Evolutionary conservation across 2,888 invertebrate genomes (phyloP), one percentile per base, ranked within the genome.

Genomic region (Meandrusa payeni): DNA sequence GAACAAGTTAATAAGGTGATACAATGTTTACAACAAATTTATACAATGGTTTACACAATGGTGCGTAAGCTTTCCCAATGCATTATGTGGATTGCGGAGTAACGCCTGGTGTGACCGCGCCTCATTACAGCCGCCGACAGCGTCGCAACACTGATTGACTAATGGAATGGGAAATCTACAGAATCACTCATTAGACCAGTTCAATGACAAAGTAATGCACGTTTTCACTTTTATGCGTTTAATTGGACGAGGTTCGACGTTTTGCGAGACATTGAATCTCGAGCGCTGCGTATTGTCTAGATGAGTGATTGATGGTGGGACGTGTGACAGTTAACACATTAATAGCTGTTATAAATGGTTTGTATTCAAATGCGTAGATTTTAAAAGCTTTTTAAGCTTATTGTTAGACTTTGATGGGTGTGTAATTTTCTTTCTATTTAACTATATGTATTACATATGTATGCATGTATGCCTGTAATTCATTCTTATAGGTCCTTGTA

Each of bases 81-180:
- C 59, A 58, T 56, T 51, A 48, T 47, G 41, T 49, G 54, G 57
- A 60, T 56, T 55, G 52, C 48, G 45, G 36, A 23, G 52, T 71
- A 69, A 76, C 64, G 74, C 59, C 60, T 75, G 59, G 69, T 76
- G 76, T 74, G 74, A 69, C 72, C 55, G 48, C 33, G 39, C 42
- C 54, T 65, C 74, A 69, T 75, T 72, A 73, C 40, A 29, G 52
- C 44, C 51, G 7, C 55, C 32, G 33, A 42, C 12, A 17, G 31
- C 28, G 34, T 37, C 49, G 31, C 36, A 28, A 24, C 15, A 37
- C 44, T 26, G 50, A 45, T 47, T 46, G 45, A 49, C 26, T 49
- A 47, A 47, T 49, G 41, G 31, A 7, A 29, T 29, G 23, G 9
- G 29, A 42, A n/a, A 34, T 9, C 37, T 9, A 29, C 36, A 20